Evolutionary conservation across 2,797 vertebrate genomes (phyloP).

Genomic region (Trichosurus vulpecula): DNA sequence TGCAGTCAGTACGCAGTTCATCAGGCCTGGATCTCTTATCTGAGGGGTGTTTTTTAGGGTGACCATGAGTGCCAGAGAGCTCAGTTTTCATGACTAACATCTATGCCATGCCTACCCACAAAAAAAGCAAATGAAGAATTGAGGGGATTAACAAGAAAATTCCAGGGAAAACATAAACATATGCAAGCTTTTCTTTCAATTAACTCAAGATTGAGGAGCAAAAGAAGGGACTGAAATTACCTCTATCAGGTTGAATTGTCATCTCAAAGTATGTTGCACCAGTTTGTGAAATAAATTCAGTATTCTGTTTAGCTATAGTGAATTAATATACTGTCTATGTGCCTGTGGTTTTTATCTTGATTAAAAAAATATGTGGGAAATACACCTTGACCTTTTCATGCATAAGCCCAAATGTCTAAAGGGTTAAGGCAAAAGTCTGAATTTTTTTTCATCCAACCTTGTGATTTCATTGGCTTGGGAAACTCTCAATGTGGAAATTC

Average conservation of each 20-base stretch:
- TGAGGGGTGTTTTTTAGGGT: constrained; percentile 1
- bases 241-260: not conserved
- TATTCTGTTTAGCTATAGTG: not conserved
- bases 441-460: not conserved
- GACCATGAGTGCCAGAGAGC: constrained; percentile 35
- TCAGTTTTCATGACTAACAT: constrained; percentile 47
- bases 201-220: constrained; percentile 19
- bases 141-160: constrained; percentile 42
- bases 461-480: not conserved
- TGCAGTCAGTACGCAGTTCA: not conserved
- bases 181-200: constrained; percentile 10
- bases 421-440: not conserved
- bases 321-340: not conserved
- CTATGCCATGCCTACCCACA: not conserved
- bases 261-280: not conserved
- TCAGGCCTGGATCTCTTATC: not conserved
- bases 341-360: not conserved
- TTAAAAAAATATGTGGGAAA: not conserved
- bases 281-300: not conserved
- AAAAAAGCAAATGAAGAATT: not conserved
- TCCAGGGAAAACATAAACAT: constrained; percentile 5
- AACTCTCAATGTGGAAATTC: not conserved
- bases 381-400: not conserved
- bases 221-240: not conserved
- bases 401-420: not conserved